A percentile compares a stretch with the other conserved stretches of the same genome.
Evolutionary conservation across 2,113 vertebrate species (phyloP).

Genomic region (Pterocles gutturalis): DNA sequence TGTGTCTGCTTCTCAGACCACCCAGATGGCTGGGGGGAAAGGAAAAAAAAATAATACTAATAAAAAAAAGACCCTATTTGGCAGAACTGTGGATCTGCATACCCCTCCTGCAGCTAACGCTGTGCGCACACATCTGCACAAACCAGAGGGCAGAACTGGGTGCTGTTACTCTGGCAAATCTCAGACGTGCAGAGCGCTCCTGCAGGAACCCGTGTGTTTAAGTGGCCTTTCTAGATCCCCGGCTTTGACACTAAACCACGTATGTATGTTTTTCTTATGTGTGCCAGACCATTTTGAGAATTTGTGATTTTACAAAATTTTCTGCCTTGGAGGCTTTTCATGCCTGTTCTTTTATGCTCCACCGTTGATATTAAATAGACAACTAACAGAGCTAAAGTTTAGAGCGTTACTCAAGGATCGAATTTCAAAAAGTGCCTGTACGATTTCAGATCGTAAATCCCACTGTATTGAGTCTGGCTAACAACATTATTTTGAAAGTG

Average conservation of each 20-base stretch:
- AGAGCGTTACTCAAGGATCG: constrained; percentile 2
- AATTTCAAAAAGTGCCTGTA: background rate
- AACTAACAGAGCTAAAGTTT: constrained; percentile 18
- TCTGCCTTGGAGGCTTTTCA: constrained; percentile 3
- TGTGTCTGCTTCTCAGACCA: constrained; percentile 51
- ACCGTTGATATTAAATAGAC: background rate
- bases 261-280: constrained; percentile 8
- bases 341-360: constrained; percentile 30
- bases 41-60: background rate
- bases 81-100: constrained; percentile 17
- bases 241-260: constrained; percentile 14
- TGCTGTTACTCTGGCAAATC: constrained; percentile 20
- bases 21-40: constrained; percentile 43
- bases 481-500: background rate
- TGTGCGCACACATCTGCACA: background rate
- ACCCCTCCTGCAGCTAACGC: background rate
- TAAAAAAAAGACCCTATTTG: constrained; percentile 16
- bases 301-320: constrained; percentile 34
- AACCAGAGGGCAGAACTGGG: constrained; percentile 16
- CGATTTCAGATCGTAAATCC: background rate
- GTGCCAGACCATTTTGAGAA: constrained; percentile 41
- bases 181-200: background rate
- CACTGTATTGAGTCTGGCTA: background rate
- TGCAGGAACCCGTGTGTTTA: rapidly evolving
- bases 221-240: background rate